Percentiles rank a stretch among this genome's conserved stretches.
Conservation (phyloP, 2,113 vertebrate species). For the Siniperca knerii region DNA sequence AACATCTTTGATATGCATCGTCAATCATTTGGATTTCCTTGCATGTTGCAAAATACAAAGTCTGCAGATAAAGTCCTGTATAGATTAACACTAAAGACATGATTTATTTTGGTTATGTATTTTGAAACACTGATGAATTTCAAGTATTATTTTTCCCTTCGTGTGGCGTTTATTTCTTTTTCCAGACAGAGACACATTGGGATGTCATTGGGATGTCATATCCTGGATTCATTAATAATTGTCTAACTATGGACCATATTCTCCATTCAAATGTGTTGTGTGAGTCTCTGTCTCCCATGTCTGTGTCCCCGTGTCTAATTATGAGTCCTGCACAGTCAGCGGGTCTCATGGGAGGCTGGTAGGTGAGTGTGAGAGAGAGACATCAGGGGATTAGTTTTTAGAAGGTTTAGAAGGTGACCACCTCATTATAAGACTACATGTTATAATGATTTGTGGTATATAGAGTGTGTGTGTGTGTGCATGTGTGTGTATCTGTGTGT, state of each 20-base stretch:
- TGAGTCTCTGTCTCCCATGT: conserved; percentile 34
- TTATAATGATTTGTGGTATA: conserved; percentile 74
- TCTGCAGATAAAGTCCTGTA: background rate
- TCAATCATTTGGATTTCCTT: background rate
- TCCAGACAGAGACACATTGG: background rate
- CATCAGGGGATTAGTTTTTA: conserved; percentile 66
- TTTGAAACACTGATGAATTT: background rate
- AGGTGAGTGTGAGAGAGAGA: conserved; percentile 64
- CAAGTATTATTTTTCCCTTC: background rate
- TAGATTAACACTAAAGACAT: background rate
- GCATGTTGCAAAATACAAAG: background rate
- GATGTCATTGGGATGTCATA: background rate
- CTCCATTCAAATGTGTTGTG: conserved; percentile 24
- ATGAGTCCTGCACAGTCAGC: conserved; percentile 40
- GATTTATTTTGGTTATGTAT: background rate
- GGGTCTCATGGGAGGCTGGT: conserved; percentile 63
- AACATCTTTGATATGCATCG: background rate
- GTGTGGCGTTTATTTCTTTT: background rate
- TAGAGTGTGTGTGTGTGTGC: conserved; percentile 17
- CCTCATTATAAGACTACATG: conserved; percentile 75
- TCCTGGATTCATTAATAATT: conserved; percentile 12
- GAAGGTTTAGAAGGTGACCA: conserved; percentile 78
- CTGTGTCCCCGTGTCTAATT: conserved; percentile 57
- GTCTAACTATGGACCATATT: conserved; percentile 28
- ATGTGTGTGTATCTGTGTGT: conserved; percentile 32